Evolutionary conservation across 2,797 vertebrate species (phyloP), one percentile per base, ranked within the genome.

Genomic region (Tokudaia muenninki): DNA sequence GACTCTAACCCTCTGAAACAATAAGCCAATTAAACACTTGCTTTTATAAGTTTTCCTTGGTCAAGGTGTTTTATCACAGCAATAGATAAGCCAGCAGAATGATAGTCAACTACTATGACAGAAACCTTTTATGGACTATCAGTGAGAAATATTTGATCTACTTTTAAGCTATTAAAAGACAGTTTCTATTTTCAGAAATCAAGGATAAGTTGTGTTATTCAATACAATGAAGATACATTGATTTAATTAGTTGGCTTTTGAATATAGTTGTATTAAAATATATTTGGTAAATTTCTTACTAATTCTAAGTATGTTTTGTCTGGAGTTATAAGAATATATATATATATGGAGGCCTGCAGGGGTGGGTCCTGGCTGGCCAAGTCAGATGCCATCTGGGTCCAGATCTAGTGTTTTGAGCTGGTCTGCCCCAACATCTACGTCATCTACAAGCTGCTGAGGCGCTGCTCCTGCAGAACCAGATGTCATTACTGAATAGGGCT

Each of bases 261-360:
- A 92, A 77, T 81, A 67, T 52, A 21, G 74, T 52, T 90, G 92
- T 75, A 52, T 63, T 81, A 70, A 87, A 87, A 92, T 79, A 29
- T 47, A 86, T 90, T 72, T 92, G 63, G 55, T 79, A 14, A 77
- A 41, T 79, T 83, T 81, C 84, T 84, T 90, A 84, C 37, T 95
- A 95, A 79, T 90, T 93, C 31, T 67, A 57, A 95, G 78, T 74
- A 59, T 26, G 37, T 94, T 96, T 91, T 79, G 13, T 72, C 52
- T 93, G 90, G 47, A 74, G 50, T 81, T 57, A 19, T 57, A 10
- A n/a, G 4, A 81, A 84, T 67, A 92, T 61, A 91, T 93, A 11
- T 61, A n/a, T 78, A 74, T 17, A n/a, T 1, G 16, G 21, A 74
- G 37, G 37, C 72, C 21, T 37, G 37, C 37, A 22, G 72, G 8